Evolutionary conservation across 1,140 invertebrate genomes (phyloP).

Genomic region (Drosophila lacertosa): DNA sequence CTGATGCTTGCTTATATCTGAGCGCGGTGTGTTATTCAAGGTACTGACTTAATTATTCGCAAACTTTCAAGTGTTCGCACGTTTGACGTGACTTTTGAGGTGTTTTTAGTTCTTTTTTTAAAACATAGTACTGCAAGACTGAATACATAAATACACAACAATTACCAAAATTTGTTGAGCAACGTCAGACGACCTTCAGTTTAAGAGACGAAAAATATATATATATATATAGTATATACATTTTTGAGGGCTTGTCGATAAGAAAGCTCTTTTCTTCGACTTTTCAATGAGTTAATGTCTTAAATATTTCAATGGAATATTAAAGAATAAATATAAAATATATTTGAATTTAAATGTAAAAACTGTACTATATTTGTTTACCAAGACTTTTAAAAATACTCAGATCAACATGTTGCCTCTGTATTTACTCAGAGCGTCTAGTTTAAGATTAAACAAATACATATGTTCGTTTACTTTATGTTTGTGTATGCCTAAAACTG

Average conservation of each 20-base stretch:
- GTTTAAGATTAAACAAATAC: neutral
- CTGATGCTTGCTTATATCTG: neutral
- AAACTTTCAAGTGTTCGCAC: neutral
- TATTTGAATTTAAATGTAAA: too few relatives aligned
- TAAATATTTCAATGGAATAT: too few relatives aligned
- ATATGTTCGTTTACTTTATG: neutral
- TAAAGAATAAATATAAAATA: too few relatives aligned
- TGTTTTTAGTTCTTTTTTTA: slow-evolving; percentile 1
- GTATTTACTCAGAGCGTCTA: neutral
- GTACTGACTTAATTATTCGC: slow-evolving; percentile 2
- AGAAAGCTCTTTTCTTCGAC: too few relatives aligned
- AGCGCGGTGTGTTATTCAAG: slow-evolving; percentile 2
- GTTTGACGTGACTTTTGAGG: slow-evolving; percentile 7
- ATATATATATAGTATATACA: slow-evolving; percentile 3
- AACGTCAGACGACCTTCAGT: neutral
- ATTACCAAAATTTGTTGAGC: slow-evolving; percentile 4
- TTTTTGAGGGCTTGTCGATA: neutral
- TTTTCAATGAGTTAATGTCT: neutral
- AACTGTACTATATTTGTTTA: neutral
- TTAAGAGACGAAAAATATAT: neutral
- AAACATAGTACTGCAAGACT: slow-evolving; percentile 1
- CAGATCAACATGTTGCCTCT: neutral
- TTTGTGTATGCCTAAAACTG: neutral
- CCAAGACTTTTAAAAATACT: neutral
- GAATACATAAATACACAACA: neutral